Conservation (phyloP, 2,113 vertebrate species). For the Formicarius rufipectus region DNA sequence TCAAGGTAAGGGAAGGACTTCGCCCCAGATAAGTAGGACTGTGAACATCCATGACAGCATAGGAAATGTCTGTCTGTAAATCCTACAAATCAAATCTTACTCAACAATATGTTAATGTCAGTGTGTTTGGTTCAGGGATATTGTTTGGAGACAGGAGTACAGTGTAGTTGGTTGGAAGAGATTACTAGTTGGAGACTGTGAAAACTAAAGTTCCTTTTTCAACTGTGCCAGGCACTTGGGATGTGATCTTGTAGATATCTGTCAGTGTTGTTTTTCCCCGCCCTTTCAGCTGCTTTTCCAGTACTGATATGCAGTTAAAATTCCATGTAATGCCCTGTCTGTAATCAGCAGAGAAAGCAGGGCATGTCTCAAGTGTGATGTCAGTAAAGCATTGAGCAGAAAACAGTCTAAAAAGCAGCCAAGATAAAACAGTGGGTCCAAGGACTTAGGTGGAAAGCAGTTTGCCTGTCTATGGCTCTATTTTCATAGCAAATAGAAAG, state of each 20-base stretch:
- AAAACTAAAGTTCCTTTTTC: background rate
- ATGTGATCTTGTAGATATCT: background rate
- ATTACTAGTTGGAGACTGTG: background rate
- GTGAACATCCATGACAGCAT: background rate
- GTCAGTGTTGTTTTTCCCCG: background rate
- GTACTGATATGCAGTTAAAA: background rate
- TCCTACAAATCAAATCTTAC: background rate
- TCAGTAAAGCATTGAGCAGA: background rate
- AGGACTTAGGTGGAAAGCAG: background rate
- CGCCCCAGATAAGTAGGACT: background rate
- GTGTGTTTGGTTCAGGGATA: background rate
- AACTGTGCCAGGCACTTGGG: background rate
- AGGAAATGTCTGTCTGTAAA: background rate
- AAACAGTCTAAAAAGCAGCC: conserved; percentile 15
- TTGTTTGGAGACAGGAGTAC: background rate
- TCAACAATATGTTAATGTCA: background rate
- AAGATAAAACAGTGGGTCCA: background rate
- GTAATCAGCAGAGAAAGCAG: conserved; percentile 34
- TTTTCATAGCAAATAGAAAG: background rate
- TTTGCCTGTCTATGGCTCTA: background rate
- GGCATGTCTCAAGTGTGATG: conserved; percentile 33
- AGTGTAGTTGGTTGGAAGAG: background rate
- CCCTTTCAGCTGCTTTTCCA: background rate
- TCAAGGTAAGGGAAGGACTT: background rate
- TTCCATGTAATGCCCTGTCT: background rate